Evolutionary conservation across 2,113 vertebrate species (phyloP).

Genomic region (Panthera leo): DNA sequence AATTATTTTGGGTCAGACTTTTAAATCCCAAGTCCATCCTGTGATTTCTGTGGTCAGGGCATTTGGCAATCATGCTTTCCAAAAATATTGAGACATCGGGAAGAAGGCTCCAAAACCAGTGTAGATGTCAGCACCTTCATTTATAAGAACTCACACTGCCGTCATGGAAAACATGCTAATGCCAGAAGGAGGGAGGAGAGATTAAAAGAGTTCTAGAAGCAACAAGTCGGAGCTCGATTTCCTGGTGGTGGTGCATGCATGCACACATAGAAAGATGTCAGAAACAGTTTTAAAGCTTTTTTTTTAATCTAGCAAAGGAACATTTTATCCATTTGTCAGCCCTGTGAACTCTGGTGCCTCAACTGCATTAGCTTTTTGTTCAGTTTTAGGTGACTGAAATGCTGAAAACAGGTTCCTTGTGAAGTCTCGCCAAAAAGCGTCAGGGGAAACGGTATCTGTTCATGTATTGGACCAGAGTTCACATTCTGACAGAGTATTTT

Average conservation of each 20-base stretch:
- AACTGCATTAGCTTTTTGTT: conserved; percentile 53
- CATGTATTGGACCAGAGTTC: not conserved
- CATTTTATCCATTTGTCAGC: conserved; percentile 70
- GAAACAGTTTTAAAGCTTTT: conserved; percentile 25
- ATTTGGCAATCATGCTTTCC: conserved; percentile 20
- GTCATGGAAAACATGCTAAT: conserved; percentile 48
- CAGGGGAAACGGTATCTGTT: conserved; percentile 39
- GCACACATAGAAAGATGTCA: conserved; percentile 32
- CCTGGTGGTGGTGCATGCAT: not conserved
- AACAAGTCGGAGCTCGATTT: conserved; percentile 58
- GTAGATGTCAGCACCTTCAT: conserved; percentile 56
- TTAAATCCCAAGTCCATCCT: conserved; percentile 39
- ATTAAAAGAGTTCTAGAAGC: conserved; percentile 46
- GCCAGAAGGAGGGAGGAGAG: conserved; percentile 45
- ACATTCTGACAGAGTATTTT: conserved; percentile 29
- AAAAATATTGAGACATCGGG: conserved; percentile 40
- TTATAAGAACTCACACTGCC: conserved; percentile 18
- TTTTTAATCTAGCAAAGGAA: conserved; percentile 34
- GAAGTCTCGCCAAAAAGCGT: conserved; percentile 45
- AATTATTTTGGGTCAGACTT: conserved; percentile 45
- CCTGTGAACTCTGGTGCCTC: conserved; percentile 21
- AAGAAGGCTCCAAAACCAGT: not conserved
- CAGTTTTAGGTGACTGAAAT: conserved; percentile 67
- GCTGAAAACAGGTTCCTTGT: conserved; percentile 57
- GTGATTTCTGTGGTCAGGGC: conserved; percentile 43